phyloP scores from a whole-genome alignment of 1,140 invertebrate genomes.

The Cotesia typhae region DNA sequence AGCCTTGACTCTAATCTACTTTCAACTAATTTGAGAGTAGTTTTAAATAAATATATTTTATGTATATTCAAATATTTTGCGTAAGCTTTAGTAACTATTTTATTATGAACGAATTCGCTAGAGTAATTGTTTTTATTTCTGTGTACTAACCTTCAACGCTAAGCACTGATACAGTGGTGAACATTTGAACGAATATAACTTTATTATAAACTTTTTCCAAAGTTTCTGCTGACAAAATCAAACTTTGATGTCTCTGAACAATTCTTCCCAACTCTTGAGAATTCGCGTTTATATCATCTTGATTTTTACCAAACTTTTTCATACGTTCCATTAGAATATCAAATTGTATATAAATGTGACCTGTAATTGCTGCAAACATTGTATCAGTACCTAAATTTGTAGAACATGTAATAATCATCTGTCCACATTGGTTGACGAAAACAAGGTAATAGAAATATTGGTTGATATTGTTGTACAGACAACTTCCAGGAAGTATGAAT shows the following conservation, averaged over 20 bases:
- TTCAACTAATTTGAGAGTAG: too few relatives aligned
- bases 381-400: slow-evolving; percentile 47
- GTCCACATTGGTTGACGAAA: slow-evolving; percentile 20
- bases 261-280: slow-evolving; percentile 21
- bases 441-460: slow-evolving; percentile 7
- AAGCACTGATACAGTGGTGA: slow-evolving; percentile 34
- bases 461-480: slow-evolving; percentile 3
- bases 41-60: too few relatives aligned
- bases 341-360: slow-evolving; percentile 38
- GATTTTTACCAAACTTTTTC: slow-evolving; percentile 17
- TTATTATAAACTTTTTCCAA: slow-evolving; percentile 38
- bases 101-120: too few relatives aligned
- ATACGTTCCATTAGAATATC: slow-evolving; percentile 38
- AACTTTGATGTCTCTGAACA: slow-evolving; percentile 31
- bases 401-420: slow-evolving; percentile 29
- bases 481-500: slow-evolving; percentile 15
- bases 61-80: too few relatives aligned
- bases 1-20: too few relatives aligned
- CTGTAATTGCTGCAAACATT: slow-evolving; percentile 42
- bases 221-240: slow-evolving; percentile 31
- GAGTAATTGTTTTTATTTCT: background rate
- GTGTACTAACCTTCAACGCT: slow-evolving; percentile 11
- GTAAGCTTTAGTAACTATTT: too few relatives aligned
- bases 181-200: slow-evolving; percentile 37
- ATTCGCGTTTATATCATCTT: slow-evolving; percentile 8